These are phyloP conservation scores for Festucalex cinctus DNA, from an alignment of 2,113 vertebrate species.

Conservation along the genomic window DNA sequence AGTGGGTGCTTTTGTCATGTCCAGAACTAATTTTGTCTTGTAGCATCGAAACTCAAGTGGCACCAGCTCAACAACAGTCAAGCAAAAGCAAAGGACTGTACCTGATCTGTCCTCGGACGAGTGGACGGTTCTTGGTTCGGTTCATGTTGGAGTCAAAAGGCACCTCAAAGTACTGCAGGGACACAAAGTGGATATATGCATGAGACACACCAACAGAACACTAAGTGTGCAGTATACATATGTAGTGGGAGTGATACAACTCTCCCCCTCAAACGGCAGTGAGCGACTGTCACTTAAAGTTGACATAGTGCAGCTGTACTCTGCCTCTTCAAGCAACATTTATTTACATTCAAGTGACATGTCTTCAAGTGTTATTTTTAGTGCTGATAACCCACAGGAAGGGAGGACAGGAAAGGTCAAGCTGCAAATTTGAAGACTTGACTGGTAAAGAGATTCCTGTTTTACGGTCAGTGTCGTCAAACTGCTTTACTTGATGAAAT, in stretches of 20 bases:
- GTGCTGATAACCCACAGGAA: neutral
- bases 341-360: neutral
- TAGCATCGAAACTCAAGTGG: too few relatives aligned
- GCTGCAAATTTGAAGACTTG: neutral
- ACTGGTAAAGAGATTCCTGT: neutral
- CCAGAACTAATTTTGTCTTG: too few relatives aligned
- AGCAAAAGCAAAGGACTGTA: constrained; percentile 46
- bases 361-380: constrained; percentile 1
- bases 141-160: constrained; percentile 99
- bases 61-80: too few relatives aligned
- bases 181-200: neutral
- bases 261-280: neutral
- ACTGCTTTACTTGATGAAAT: neutral
- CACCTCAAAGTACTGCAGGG: constrained; percentile 93
- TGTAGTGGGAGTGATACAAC: neutral
- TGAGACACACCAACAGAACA: neutral
- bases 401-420: neutral
- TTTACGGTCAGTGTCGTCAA: neutral
- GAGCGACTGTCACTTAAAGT: neutral
- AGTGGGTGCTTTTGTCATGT: too few relatives aligned
- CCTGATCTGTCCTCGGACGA: constrained; percentile 98
- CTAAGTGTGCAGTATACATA: neutral
- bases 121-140: constrained; percentile 94
- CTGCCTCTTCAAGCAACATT: neutral
- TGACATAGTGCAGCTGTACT: neutral